phyloP scores from a whole-genome alignment of 2,888 invertebrate species.

The Beris chalybata region DNA sequence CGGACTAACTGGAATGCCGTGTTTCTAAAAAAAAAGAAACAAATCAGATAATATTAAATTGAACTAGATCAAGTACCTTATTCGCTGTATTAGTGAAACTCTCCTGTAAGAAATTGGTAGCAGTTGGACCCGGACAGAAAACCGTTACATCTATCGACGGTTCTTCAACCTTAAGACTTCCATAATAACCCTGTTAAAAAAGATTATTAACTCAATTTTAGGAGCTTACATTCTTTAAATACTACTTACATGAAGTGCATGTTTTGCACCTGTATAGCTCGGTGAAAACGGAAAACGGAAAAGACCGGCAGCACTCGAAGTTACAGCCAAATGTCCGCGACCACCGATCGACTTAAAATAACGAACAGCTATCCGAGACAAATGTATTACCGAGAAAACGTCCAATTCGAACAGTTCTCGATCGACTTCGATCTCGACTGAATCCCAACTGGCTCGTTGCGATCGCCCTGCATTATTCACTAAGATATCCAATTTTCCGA shows the following conservation, averaged over 20 bases:
- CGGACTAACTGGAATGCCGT: constrained; percentile 52
- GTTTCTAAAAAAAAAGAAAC: constrained; percentile 43
- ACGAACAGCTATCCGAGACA: constrained; percentile 69
- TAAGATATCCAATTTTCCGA: constrained; percentile 73
- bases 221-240: no score
- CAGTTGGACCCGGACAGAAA: constrained; percentile 77
- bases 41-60: background rate
- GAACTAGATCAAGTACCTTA: constrained; percentile 46
- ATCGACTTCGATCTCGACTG: constrained; percentile 72
- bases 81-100: constrained; percentile 68
- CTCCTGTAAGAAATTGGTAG: constrained; percentile 68
- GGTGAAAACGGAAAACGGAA: constrained; percentile 67
- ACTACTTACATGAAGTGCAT: constrained; percentile 69
- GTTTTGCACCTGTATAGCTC: constrained; percentile 74
- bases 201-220: background rate
- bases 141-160: constrained; percentile 65
- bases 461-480: constrained; percentile 82
- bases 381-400: constrained; percentile 70
- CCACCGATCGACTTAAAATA: constrained; percentile 59
- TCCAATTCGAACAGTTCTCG: constrained; percentile 75
- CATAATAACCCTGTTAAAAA: constrained; percentile 68
- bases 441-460: constrained; percentile 73
- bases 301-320: constrained; percentile 74
- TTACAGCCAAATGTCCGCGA: constrained; percentile 72
- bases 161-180: constrained; percentile 62